Evolutionary conservation across 2,888 invertebrate species (phyloP).

Genomic region (Orthosia incerta): DNA sequence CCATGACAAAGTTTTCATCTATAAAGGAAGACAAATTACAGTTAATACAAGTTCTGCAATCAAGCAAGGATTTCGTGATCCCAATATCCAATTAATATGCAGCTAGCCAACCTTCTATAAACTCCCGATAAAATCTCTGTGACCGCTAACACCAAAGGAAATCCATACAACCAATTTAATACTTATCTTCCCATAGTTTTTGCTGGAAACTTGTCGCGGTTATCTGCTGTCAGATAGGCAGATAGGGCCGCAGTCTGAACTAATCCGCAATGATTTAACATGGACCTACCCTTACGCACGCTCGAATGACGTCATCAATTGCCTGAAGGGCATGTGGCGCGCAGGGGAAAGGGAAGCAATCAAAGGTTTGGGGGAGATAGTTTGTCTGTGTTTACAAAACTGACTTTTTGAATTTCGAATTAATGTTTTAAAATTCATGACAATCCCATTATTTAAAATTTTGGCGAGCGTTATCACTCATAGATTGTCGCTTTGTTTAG

Average conservation of each 20-base stretch:
- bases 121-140: constrained; percentile 17
- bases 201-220: constrained; percentile 15
- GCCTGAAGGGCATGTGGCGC: not conserved
- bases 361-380: not conserved
- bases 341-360: not conserved
- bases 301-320: constrained; percentile 40
- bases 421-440: not conserved
- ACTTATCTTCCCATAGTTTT: constrained; percentile 10
- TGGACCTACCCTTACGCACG: not conserved
- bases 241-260: constrained; percentile 31
- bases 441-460: too few relatives aligned
- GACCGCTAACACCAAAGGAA: constrained; percentile 1
- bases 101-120: not conserved
- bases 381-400: constrained; percentile 5
- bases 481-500: too few relatives aligned
- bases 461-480: too few relatives aligned
- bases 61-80: too few relatives aligned
- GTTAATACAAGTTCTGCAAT: not conserved
- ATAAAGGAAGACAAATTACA: not conserved
- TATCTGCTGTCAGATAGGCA: constrained; percentile 27
- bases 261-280: constrained; percentile 50
- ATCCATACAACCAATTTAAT: constrained; percentile 11
- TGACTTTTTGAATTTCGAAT: not conserved
- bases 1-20: not conserved
- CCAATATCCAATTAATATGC: constrained; percentile 2